Base-by-base conservation (phyloP, 2,113 vertebrate species). In the Sinocyclocheilus maitianheensis region DNA sequence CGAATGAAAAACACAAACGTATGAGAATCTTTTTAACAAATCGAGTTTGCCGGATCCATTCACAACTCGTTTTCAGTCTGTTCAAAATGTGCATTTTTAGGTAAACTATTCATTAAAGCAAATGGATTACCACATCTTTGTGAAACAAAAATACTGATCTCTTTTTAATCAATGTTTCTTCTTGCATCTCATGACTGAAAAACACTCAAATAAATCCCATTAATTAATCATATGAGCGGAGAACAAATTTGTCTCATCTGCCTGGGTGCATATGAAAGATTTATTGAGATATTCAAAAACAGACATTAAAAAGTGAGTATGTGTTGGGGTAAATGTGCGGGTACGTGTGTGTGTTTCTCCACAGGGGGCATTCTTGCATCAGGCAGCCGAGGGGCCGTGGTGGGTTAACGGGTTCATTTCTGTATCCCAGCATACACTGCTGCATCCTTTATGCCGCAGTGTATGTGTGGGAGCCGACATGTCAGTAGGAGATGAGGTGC, bases 381-480 rank as follows among this genome's bases (percentile, higher is more conserved):
- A 91, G 85, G 55, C 76, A 83, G 82, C 81, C 37, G 67, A 77
- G 71, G 85, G 86, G 82, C 80, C 80, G 65, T 30, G 65, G 81
- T 81, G 85, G 90, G 89, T 89, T 89, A 91, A 87, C 88, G 72
- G 89, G 88, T 91, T 91, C 90, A 87, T 84, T 34, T 76, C 63
- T 62, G 62, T 48, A 72, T 90, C 88, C 86, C 88, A 86, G 85
- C 86, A 89, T 90, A 88, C 89, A 60, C 34, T 81, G 51, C 84
- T 87, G 48, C 74, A 87, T 87, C 60, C 79, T 82, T 85, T 83
- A 88, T 85, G 79, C 79, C 43, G 24, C 79, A 81, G 65, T 65
- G 48, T 76, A 65, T 81, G 81, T 67, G 67, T 78, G 86, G 75
- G 86, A 85, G 88, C 84, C 55, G 48, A 65, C 16, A 77, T 89